Percentiles rank a stretch among this genome's conserved stretches.
Evolutionary conservation across 2,888 invertebrate genomes (phyloP).

Genomic region (Tetrapedia diversipes): DNA sequence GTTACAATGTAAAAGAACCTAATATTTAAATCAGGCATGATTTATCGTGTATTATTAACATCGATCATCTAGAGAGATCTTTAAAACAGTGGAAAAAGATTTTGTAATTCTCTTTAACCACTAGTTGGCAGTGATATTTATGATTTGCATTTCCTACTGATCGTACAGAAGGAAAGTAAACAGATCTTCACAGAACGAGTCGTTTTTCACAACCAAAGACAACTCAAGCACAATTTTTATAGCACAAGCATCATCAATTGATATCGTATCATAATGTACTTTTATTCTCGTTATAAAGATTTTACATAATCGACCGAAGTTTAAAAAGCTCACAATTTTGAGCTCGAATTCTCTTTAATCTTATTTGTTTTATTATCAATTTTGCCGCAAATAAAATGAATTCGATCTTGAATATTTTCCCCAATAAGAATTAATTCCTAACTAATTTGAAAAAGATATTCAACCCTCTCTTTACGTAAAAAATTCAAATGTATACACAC

Average conservation of each 20-base stretch:
- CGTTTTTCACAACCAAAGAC: not conserved
- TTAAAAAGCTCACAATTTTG: conserved; percentile 12
- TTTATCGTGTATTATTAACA: conserved; percentile 21
- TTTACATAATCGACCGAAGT: conserved; percentile 3
- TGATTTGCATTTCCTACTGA: not conserved
- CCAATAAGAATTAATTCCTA: not conserved
- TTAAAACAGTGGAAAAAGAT: conserved; percentile 19
- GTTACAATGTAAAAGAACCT: conserved; percentile 17
- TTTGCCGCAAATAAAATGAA: no score
- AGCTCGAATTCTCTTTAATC: not conserved
- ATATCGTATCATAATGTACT: not conserved
- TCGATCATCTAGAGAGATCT: conserved; percentile 26
- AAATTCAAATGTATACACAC: not conserved
- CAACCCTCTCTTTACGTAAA: not conserved
- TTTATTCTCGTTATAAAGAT: conserved; percentile 23
- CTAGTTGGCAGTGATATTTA: conserved; percentile 48
- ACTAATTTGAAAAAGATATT: not conserved
- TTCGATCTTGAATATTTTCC: not conserved
- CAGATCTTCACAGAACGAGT: conserved; percentile 2
- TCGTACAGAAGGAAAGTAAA: not conserved
- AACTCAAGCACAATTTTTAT: conserved; percentile 6
- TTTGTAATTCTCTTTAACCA: not conserved
- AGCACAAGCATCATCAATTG: conserved; percentile 20
- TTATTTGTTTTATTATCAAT: no score
- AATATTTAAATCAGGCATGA: conserved; percentile 11